Percentiles rank a stretch among this genome's conserved stretches.
Conservation (phyloP, 2,797 vertebrate species). For the Amniataba percoides region DNA sequence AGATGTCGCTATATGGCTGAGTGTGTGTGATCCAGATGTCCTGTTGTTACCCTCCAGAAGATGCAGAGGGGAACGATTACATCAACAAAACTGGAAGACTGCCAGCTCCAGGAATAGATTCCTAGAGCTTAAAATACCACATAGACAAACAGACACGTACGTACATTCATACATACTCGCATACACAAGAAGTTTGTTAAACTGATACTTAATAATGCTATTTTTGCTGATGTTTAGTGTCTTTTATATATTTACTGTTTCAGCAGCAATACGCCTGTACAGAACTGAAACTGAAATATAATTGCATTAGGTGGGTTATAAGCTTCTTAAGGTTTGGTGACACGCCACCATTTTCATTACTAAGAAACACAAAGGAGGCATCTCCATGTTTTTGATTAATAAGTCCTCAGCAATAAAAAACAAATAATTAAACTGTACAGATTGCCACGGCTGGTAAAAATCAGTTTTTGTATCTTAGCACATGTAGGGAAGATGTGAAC, state of each 20-base stretch:
- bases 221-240: not conserved
- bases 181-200: not conserved
- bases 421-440: not conserved
- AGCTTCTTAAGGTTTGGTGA: not conserved
- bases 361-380: not conserved
- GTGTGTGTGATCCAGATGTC: conserved; percentile 49
- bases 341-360: not conserved
- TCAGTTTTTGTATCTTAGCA: not conserved
- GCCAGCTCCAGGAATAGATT: conserved; percentile 66
- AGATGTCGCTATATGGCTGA: not conserved
- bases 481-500: not conserved
- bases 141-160: conserved; percentile 15
- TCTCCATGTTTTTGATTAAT: not conserved
- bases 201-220: not conserved
- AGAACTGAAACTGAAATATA: not conserved
- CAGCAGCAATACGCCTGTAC: not conserved
- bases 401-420: not conserved
- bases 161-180: not conserved
- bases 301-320: not conserved
- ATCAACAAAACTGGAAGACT: conserved; percentile 61
- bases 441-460: not conserved
- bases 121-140: conserved; percentile 57
- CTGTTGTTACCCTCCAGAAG: conserved; percentile 53
- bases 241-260: not conserved
- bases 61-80: conserved; percentile 53